Evolutionary conservation across 2,113 vertebrate species (phyloP), one percentile per base, ranked within the genome.

Genomic region (Daphoenositta chrysoptera): DNA sequence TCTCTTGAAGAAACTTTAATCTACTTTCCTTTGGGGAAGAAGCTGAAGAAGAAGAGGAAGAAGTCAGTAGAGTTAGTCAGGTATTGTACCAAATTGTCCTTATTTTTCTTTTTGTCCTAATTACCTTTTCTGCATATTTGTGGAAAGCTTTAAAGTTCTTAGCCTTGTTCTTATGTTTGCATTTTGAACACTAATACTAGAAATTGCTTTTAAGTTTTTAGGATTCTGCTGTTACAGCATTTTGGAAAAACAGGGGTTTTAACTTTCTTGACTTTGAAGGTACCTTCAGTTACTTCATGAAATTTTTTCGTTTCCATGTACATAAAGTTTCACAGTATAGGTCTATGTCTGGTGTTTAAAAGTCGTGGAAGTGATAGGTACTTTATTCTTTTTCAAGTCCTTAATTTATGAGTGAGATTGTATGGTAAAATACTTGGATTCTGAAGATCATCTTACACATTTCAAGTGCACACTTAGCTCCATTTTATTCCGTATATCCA

Each of bases 1-100:
- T 90, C 35, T 92, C 82, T 51, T 90, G 11, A 78, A 99, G 99
- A 97, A 99, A 99, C 97, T 99, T 99, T 97, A 99, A 97, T 91
- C 97, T 99, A 84, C 98, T 99, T 90, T 99, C 99, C 9, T 99
- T 99, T 97, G 99, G 99, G 72, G 99, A 99, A 93, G 99, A 99
- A 98, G 99, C 99, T 42, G 99, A 99, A 95, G 99, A 99, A 93
- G 99, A 99, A 37, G 99, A 99, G 93, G 99, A 99, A 57, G 98
- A 99, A 98, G 98, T 98, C 86, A 99, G 97, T 93, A 98, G 98
- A 98, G 99, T 99, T 96, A 99, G 99, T 96, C 99, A 99, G 99
- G 99, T 99, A 98, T 61, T 70, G 35, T 68, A 83, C 12, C 39
- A 69, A 65, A 65, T 39, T 27, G 26, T 42, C 3, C 10, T 26